Percentiles rank a stretch among this genome's conserved stretches.
Evolutionary conservation across 2,888 invertebrate genomes (phyloP).

Genomic region (Apodemia duryi): DNA sequence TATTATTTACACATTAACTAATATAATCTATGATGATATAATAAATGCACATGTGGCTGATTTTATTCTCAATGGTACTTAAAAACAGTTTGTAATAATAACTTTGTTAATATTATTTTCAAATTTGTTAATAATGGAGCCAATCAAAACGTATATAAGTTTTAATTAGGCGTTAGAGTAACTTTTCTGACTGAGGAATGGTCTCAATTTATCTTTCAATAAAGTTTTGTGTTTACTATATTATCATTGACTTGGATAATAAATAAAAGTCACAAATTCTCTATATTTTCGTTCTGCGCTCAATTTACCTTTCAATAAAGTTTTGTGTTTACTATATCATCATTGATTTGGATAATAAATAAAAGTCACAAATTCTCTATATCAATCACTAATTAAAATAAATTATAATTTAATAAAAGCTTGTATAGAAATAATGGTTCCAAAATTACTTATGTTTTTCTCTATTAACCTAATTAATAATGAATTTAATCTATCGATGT

Average conservation of each 20-base stretch:
- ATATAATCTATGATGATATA: background rate
- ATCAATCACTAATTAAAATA: constrained; percentile 4
- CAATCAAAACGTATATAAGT: too few relatives aligned
- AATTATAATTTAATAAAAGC: background rate
- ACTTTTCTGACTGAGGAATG: too few relatives aligned
- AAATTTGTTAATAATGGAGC: too few relatives aligned
- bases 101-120: too few relatives aligned
- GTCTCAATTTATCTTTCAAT: background rate
- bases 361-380: constrained; percentile 6
- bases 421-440: constrained; percentile 1
- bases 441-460: background rate
- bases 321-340: background rate
- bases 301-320: background rate
- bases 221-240: background rate
- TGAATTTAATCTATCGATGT: too few relatives aligned
- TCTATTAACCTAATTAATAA: background rate
- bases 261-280: background rate
- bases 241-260: background rate
- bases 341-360: background rate
- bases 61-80: too few relatives aligned
- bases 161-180: too few relatives aligned
- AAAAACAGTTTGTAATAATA: too few relatives aligned
- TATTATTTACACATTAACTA: constrained; percentile 8
- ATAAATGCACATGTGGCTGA: background rate
- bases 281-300: too few relatives aligned